These are phyloP conservation scores for Hyles lineata DNA, from an alignment of 2,888 invertebrate species.

Conservation along the genomic window DNA sequence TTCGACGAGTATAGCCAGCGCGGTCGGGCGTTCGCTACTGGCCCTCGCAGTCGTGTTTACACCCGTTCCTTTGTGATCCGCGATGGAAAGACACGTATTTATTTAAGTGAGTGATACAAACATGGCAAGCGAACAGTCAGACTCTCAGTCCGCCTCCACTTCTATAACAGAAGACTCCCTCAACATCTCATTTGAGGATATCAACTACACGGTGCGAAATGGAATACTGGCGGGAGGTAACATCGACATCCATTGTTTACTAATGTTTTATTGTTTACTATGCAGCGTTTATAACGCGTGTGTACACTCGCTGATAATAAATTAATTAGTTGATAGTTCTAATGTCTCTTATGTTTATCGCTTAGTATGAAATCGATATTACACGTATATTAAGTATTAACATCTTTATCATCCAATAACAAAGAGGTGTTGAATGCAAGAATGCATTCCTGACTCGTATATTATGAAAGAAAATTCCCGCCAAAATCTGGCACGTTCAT, in stretches of 20 bases:
- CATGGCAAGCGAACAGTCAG: constrained; percentile 73
- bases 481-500: not conserved
- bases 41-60: constrained; percentile 62
- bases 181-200: constrained; percentile 87
- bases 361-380: not conserved
- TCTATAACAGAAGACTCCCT: constrained; percentile 77
- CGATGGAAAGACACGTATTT: constrained; percentile 59
- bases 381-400: not conserved
- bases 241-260: constrained; percentile 27
- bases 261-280: constrained; percentile 5
- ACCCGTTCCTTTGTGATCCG: constrained; percentile 68
- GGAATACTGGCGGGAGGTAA: constrained; percentile 84
- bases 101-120: constrained; percentile 57
- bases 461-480: not conserved
- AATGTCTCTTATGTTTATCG: constrained; percentile 2
- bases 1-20: constrained; percentile 49
- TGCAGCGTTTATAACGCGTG: not conserved
- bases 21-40: constrained; percentile 54
- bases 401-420: not conserved
- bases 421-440: not conserved
- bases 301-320: constrained; percentile 28
- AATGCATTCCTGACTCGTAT: not conserved
- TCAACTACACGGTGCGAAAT: constrained; percentile 87
- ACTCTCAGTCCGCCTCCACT: constrained; percentile 74
- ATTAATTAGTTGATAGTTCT: constrained; percentile 22